Conservation (phyloP, 1,140 invertebrate genomes). For the Temnothorax longispinosus region DNA sequence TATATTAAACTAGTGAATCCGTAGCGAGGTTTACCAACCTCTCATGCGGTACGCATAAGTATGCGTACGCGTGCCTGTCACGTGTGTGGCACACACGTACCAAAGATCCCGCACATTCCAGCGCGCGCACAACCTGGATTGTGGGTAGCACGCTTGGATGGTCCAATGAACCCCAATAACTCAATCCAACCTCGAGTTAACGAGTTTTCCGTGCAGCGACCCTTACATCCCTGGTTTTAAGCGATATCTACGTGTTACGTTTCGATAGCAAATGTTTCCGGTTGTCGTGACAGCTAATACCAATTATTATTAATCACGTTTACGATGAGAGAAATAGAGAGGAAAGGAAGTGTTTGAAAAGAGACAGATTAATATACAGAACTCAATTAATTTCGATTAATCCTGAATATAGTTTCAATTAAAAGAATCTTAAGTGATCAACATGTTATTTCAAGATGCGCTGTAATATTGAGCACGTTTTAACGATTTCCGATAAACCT, state of each 20-base stretch:
- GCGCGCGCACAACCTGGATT: conserved; percentile 53
- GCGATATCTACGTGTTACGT: conserved; percentile 41
- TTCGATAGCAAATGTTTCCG: conserved; percentile 40
- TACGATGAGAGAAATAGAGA: not conserved
- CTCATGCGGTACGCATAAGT: conserved; percentile 42
- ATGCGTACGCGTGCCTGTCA: conserved; percentile 44
- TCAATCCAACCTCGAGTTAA: conserved; percentile 69
- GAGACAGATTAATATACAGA: not conserved
- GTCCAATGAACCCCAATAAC: conserved; percentile 68
- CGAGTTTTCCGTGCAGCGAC: conserved; percentile 57
- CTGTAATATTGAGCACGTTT: not conserved
- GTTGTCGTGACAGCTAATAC: conserved; percentile 8
- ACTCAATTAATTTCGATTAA: not conserved
- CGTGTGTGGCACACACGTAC: conserved; percentile 41
- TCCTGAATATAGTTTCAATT: not conserved
- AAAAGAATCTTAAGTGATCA: not conserved
- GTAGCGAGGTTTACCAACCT: conserved; percentile 68
- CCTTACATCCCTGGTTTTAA: conserved; percentile 47
- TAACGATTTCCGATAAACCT: not conserved
- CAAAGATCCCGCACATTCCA: conserved; percentile 59
- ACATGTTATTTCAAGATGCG: not conserved
- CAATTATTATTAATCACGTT: conserved; percentile 34
- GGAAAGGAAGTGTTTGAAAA: not conserved
- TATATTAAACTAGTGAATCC: conserved; percentile 70
- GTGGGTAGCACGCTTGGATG: conserved; percentile 60